phyloP scores from a whole-genome alignment of 2,113 vertebrate genomes.

The Alces alces region DNA sequence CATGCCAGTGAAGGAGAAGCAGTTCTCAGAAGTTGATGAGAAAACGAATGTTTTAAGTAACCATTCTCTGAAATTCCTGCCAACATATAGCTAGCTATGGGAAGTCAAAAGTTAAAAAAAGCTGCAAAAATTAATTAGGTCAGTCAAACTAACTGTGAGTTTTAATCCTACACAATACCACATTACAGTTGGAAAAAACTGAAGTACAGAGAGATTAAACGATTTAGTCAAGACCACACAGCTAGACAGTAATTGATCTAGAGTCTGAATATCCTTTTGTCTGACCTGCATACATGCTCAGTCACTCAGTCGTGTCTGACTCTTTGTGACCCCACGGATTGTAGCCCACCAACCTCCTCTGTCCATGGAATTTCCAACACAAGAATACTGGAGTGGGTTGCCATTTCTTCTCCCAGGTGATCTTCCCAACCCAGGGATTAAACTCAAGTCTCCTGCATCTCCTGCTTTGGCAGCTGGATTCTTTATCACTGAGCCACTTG shows the following conservation, averaged over 20 bases:
- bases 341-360: not conserved
- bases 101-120: not conserved
- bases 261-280: not conserved
- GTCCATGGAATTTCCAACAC: not conserved
- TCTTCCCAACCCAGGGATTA: not conserved
- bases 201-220: not conserved
- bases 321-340: not conserved
- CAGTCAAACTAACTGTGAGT: not conserved
- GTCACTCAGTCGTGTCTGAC: not conserved
- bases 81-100: not conserved
- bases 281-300: not conserved
- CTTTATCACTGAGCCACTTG: not conserved
- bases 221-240: not conserved
- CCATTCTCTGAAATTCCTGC: not conserved
- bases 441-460: not conserved
- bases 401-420: not conserved
- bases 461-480: not conserved
- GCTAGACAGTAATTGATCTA: not conserved
- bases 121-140: not conserved
- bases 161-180: not conserved
- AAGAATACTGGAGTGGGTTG: not conserved
- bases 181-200: not conserved
- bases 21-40: not conserved
- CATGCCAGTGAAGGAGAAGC: not conserved
- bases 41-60: not conserved